Evolutionary conservation across 2,888 invertebrate species (phyloP), one percentile per base, ranked within the genome.

Genomic region (Orchestes rusci): DNA sequence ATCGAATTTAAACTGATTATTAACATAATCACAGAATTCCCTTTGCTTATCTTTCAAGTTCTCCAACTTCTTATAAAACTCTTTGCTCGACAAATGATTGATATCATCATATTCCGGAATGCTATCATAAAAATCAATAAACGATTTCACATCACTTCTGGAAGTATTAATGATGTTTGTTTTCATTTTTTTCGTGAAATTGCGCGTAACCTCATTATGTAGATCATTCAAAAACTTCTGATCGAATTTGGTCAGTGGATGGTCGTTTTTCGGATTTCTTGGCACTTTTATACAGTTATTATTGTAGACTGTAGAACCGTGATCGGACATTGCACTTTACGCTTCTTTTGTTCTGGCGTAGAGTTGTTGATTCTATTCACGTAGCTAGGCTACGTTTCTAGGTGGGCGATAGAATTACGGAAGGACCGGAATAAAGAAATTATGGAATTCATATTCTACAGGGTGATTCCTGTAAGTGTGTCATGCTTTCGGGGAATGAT

Each of bases 91-190:
- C 52, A 87, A 69, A 67, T 87, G 85, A 62, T 83, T 77, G 2
- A 88, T 74, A 36, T 87, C 85, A 45, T 76, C 76, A 53, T 87
- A 87, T 61, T 87, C 85, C 43, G 87, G 87, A 60, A 87, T 87
- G 58, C 84, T 86, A 39, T 79, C 77, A 55, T 82, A 79, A 64
- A 87, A 85, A 46, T 84, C 79, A 45, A 84, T 73, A 51, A 84
- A 71, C 4, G 23, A 10, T 45, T 70, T 69, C 34, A 76, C 67
- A 27, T 47, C 44, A 17, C 36, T 32, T 12, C 31, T 36, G 8
- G 29, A 12, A 28, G 76, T 72, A 45, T 73, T 68, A 2, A 65
- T 59, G 16, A 46, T 39, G 16, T 49, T 51, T 16, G 50, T 16
- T 39, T 55, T 53, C 42, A 50, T 50, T 64, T 60, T 60, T 28